phyloP scores from a whole-genome alignment of 1,140 invertebrate species.

The Idris sp. region DNA sequence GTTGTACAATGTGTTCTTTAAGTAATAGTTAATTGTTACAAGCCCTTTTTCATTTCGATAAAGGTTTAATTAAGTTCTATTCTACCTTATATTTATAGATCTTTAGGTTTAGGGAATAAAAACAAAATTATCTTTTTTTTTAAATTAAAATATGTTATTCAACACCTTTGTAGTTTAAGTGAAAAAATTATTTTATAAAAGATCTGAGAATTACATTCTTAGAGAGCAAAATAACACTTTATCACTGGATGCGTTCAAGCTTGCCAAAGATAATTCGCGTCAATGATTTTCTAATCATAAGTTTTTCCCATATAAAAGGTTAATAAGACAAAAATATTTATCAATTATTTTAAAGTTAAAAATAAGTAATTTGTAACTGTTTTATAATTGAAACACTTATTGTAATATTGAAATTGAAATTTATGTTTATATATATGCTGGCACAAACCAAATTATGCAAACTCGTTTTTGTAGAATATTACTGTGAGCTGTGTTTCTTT shows the following conservation, averaged over 20 bases:
- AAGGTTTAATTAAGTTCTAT: no score
- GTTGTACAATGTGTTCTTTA: slow-evolving; percentile 23
- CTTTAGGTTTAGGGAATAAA: no score
- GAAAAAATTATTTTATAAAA: slow-evolving; percentile 19
- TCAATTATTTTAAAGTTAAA: no score
- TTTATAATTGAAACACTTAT: no score
- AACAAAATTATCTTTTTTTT: no score
- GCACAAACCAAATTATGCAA: slow-evolving; percentile 45
- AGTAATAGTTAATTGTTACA: slow-evolving; percentile 21
- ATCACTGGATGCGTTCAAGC: slow-evolving; percentile 31
- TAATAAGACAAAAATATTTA: no score
- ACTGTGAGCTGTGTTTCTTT: slow-evolving; percentile 50
- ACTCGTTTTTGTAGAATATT: slow-evolving; percentile 49
- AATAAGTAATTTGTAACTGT: no score
- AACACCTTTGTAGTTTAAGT: slow-evolving; percentile 1
- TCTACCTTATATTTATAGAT: no score
- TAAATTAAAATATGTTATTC: no score
- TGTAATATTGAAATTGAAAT: no score
- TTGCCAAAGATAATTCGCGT: slow-evolving; percentile 30
- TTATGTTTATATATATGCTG: slow-evolving; percentile 39
- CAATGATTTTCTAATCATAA: slow-evolving; percentile 40
- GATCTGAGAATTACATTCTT: slow-evolving; percentile 22
- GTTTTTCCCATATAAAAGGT: slow-evolving; percentile 11
- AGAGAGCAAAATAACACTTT: slow-evolving; percentile 35
- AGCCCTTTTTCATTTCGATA: slow-evolving; percentile 15